Evolutionary conservation across 2,888 invertebrate genomes (phyloP).

Genomic region (Diarsia rubi): DNA sequence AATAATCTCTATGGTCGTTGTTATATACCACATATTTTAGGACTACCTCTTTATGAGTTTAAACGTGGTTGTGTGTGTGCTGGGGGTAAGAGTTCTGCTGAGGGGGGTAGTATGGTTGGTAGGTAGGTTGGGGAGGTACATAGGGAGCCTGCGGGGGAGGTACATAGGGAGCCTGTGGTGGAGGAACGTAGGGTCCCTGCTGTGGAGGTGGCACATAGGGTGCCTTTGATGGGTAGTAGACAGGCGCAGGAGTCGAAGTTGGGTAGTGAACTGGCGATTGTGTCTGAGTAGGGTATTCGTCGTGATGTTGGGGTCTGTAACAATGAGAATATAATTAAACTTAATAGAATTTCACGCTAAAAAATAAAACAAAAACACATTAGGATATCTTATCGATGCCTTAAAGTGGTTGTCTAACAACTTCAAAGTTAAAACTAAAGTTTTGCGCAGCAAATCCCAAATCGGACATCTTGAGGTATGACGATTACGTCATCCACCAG

Average conservation of each 20-base stretch:
- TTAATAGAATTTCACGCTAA: not conserved
- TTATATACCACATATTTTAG: conserved; percentile 42
- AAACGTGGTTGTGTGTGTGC: conserved; percentile 64
- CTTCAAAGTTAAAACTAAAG: conserved; percentile 2
- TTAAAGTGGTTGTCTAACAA: not conserved
- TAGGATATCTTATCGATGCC: not conserved
- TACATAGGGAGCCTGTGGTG: conserved; percentile 55
- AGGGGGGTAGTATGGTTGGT: conserved; percentile 53
- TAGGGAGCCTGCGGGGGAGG: conserved; percentile 47
- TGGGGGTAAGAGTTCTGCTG: conserved; percentile 60
- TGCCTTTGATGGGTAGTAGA: conserved; percentile 77
- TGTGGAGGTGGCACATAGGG: conserved; percentile 70
- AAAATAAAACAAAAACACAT: not conserved
- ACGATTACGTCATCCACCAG: conserved; percentile 43
- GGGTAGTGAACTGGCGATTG: conserved; percentile 29
- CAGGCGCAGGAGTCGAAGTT: conserved; percentile 30
- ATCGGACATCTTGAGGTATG: conserved; percentile 44
- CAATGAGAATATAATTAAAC: conserved; percentile 20
- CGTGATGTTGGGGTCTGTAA: conserved; percentile 53
- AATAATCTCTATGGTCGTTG: conserved; percentile 51
- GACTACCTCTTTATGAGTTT: conserved; percentile 55
- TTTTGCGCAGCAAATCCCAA: conserved; percentile 30
- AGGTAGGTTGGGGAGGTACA: conserved; percentile 49
- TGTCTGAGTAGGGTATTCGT: conserved; percentile 43
- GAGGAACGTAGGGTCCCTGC: conserved; percentile 52